Percentiles rank a stretch among this genome's conserved stretches.
These are phyloP conservation scores for Zapus hudsonius DNA, from an alignment of 2,113 vertebrate species.

Conservation along the genomic window DNA sequence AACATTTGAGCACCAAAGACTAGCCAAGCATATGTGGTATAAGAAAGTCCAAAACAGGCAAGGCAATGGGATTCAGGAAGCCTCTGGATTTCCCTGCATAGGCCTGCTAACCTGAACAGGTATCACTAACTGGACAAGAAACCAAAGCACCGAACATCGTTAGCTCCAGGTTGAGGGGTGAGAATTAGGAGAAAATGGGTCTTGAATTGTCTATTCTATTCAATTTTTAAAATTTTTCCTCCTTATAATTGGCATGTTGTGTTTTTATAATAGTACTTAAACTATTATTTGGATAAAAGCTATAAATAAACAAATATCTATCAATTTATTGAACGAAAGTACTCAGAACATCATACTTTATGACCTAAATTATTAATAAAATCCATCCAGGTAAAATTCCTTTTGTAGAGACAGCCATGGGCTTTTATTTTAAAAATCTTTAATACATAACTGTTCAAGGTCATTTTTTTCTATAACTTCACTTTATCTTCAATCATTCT, in stretches of 20 bases:
- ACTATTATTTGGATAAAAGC: conserved; percentile 30
- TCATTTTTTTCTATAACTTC: not conserved
- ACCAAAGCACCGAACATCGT: not conserved
- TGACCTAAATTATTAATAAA: conserved; percentile 31
- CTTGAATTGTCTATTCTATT: not conserved
- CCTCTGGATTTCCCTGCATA: no score
- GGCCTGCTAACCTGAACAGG: no score
- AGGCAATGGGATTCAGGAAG: no score
- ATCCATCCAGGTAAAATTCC: not conserved
- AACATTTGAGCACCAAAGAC: not conserved
- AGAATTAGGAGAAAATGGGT: not conserved
- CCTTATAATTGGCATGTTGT: not conserved
- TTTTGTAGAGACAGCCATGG: not conserved
- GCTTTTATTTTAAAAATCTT: conserved; percentile 24
- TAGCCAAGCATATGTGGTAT: not conserved
- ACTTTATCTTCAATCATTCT: conserved; percentile 7
- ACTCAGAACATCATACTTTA: conserved; percentile 21
- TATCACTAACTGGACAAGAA: no score
- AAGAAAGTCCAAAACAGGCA: not conserved
- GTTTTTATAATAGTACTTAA: conserved; percentile 34
- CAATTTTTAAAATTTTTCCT: not conserved
- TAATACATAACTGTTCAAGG: conserved; percentile 36
- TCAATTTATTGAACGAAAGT: conserved; percentile 19
- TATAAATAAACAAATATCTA: conserved; percentile 30
- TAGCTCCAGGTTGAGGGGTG: not conserved